Percentiles rank a stretch among this genome's conserved stretches.
phyloP scores from a whole-genome alignment of 2,113 vertebrate species.

The Hoplias malabaricus region DNA sequence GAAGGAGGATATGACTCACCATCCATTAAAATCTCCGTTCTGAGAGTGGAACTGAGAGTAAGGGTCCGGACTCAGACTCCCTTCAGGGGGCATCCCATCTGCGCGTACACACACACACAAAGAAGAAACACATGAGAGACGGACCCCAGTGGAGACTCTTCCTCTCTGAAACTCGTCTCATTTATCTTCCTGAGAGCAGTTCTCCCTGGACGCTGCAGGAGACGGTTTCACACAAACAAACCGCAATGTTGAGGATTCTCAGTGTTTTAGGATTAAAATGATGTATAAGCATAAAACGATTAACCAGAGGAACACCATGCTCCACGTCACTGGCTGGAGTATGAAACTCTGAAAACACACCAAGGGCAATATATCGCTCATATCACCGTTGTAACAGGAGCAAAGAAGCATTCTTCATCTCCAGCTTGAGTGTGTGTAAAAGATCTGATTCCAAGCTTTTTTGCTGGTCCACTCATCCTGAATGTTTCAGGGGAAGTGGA shows the following conservation, averaged over 20 bases:
- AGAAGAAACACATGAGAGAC: slow-evolving; percentile 27
- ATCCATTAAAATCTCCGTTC: slow-evolving; percentile 80
- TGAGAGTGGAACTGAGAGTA: slow-evolving; percentile 78
- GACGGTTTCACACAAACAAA: neutral
- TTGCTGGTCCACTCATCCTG: no score
- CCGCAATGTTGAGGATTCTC: neutral
- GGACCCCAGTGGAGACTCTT: slow-evolving; percentile 17
- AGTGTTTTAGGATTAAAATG: neutral
- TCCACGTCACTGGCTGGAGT: no score
- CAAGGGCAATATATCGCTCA: no score
- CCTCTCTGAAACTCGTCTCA: slow-evolving; percentile 29
- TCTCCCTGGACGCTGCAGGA: neutral
- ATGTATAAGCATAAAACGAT: neutral
- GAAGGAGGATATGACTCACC: slow-evolving; percentile 31
- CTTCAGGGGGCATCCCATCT: slow-evolving; percentile 90
- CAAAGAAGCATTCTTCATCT: no score
- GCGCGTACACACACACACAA: slow-evolving; percentile 11
- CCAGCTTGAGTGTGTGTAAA: no score
- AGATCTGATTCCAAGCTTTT: no score
- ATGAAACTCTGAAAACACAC: neutral
- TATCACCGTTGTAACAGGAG: no score
- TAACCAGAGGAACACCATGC: neutral
- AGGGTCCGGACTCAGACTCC: slow-evolving; percentile 86
- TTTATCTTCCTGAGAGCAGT: slow-evolving; percentile 39
- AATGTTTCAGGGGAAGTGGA: no score